Evolutionary conservation across 2,888 invertebrate species (phyloP).

Genomic region (Drosophila pseudotalamancana): DNA sequence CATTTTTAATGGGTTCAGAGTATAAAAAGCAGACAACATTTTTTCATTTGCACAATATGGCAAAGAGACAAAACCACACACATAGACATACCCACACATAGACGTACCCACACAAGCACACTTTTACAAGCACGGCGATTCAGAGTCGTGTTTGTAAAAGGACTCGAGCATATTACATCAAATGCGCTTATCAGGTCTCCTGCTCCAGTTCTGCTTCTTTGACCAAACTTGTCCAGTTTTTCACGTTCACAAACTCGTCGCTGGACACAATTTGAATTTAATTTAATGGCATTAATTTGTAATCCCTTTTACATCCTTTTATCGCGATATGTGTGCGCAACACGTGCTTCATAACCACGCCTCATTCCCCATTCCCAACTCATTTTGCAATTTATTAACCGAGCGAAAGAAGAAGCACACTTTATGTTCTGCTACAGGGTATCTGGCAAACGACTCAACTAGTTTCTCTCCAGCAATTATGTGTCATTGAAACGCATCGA

Average conservation of each 20-base stretch:
- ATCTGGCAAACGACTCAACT: too few relatives aligned
- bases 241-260: too few relatives aligned
- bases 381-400: too few relatives aligned
- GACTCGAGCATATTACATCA: conserved; percentile 49
- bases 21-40: conserved; percentile 10
- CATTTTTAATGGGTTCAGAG: too few relatives aligned
- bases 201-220: neutral
- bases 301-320: too few relatives aligned
- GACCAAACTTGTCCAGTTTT: neutral
- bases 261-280: too few relatives aligned
- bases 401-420: too few relatives aligned
- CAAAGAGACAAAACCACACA: conserved; percentile 29
- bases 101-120: conserved; percentile 5
- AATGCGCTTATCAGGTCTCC: conserved; percentile 66
- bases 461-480: neutral
- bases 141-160: conserved; percentile 10
- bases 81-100: conserved; percentile 17
- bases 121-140: conserved; percentile 5
- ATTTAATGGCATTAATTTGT: too few relatives aligned
- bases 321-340: too few relatives aligned
- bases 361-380: too few relatives aligned
- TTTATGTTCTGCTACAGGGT: too few relatives aligned
- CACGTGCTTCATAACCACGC: too few relatives aligned
- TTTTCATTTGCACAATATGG: conserved; percentile 32
- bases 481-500: neutral